These are phyloP conservation scores for Elaphurus davidianus DNA, from an alignment of 2,113 vertebrate genomes.

Conservation along the genomic window DNA sequence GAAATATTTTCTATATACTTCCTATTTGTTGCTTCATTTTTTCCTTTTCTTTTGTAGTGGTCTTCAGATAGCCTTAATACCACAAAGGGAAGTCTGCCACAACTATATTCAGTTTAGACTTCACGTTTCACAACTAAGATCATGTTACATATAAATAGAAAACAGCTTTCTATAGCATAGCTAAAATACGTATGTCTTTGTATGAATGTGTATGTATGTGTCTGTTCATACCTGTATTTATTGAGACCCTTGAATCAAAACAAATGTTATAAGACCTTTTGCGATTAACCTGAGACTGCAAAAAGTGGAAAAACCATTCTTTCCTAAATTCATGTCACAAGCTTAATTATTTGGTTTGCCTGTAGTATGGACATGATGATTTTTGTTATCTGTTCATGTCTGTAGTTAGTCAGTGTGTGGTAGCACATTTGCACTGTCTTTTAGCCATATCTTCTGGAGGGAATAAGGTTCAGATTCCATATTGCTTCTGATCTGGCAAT, in stretches of 20 bases:
- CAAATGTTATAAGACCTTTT: not conserved
- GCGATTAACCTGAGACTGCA: not conserved
- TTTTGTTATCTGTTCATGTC: not conserved
- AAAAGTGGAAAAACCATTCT: not conserved
- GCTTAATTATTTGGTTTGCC: not conserved
- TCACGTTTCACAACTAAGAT: not conserved
- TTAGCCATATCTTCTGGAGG: not conserved
- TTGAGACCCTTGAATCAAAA: not conserved
- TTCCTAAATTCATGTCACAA: not conserved
- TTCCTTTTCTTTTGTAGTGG: not conserved
- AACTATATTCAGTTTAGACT: not conserved
- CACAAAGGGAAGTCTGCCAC: slow-evolving; percentile 25
- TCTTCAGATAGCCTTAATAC: slow-evolving; percentile 21
- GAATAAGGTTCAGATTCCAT: not conserved
- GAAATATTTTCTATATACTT: not conserved
- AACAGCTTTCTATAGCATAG: not conserved
- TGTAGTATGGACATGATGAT: not conserved
- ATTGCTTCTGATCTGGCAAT: not conserved
- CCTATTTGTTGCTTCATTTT: not conserved
- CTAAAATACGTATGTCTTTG: not conserved
- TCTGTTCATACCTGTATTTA: not conserved
- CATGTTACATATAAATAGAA: not conserved
- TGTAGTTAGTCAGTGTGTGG: not conserved
- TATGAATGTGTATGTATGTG: not conserved
- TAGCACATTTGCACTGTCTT: not conserved